Evolutionary conservation across 2,113 vertebrate genomes (phyloP).

Genomic region (Collichthys lucidus): DNA sequence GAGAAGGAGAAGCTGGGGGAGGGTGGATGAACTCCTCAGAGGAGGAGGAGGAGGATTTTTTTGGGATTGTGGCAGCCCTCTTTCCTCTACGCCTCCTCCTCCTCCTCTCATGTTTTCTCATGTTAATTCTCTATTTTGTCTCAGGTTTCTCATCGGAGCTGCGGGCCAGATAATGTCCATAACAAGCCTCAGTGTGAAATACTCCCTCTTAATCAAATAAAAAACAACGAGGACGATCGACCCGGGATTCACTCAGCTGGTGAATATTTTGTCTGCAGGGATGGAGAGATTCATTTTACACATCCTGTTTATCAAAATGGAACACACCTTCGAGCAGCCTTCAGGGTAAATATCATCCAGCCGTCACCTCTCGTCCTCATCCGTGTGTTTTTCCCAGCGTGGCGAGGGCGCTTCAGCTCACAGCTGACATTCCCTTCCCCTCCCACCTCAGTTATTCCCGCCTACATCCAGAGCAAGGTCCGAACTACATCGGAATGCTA

Average conservation of each 20-base stretch:
- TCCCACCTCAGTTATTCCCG: conserved; percentile 40
- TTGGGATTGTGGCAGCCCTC: conserved; percentile 28
- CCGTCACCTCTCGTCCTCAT: neutral
- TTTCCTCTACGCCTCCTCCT: conserved; percentile 13
- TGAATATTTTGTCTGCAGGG: conserved; percentile 40
- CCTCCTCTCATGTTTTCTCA: conserved; percentile 37
- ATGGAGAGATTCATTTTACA: conserved; percentile 11
- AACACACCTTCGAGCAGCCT: neutral
- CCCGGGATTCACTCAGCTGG: conserved; percentile 21
- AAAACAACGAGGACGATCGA: conserved; percentile 41
- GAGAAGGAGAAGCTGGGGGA: conserved; percentile 42
- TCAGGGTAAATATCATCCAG: neutral
- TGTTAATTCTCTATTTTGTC: conserved; percentile 64
- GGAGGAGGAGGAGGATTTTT: conserved; percentile 40
- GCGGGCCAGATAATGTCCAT: conserved; percentile 31
- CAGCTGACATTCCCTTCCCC: conserved; percentile 49
- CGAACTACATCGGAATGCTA: conserved; percentile 45
- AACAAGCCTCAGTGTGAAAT: conserved; percentile 24
- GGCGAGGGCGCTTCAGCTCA: conserved; percentile 31
- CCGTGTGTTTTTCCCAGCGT: conserved; percentile 5
- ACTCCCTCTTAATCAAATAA: conserved; percentile 37
- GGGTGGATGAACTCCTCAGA: conserved; percentile 8
- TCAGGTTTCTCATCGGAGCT: conserved; percentile 38
- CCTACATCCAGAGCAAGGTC: conserved; percentile 37
- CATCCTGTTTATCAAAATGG: neutral